Base-by-base conservation (phyloP, 2,113 vertebrate genomes). In the Gopherus flavomarginatus region DNA sequence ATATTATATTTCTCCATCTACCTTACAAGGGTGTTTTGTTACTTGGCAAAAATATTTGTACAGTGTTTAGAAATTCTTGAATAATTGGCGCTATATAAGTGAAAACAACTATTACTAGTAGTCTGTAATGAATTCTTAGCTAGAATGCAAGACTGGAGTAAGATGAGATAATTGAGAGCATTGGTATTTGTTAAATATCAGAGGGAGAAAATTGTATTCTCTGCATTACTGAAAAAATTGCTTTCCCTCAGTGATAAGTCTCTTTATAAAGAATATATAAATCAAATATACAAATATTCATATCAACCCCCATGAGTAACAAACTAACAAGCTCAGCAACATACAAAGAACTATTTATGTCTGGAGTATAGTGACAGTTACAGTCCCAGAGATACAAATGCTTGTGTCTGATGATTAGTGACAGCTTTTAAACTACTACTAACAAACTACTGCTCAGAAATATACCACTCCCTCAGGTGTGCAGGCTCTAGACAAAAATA, bases 351-450 rank as follows among this genome's bases (percentile, higher is more conserved):
- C 84, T 93, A 69, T 53, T 97, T 95, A 95, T 78, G 52, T 90
- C 49, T 91, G 88, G 54, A 97, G 72, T 69, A 91, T 52, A 53
- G 7, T 92, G 94, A 88, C 87, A 93, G 90, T 85, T 88, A 81
- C 90, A 52, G 80, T 91, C 92, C 86, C 86, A 80, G 31, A 91
- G 95, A 83, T 85, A 85, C 22, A 91, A 94, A n/a, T 52, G 50
- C 81, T 94, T 93, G 87, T 57, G 83, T 3, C 1, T 94, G 96
- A 93, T 91, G 90, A 94, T 88, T 83, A 93, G 69, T 88, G 65
- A 47, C 77, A 90, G 69, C 93, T 96, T 96, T 90, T 96, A 93
- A 95, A 93, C 77, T 77, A 77, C 88, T 13, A 6, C 22, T 97
- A 96, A 96, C 90, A 93, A 90, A 93, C 77, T 47, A 89, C 88